Evolutionary conservation across 1,140 invertebrate genomes (phyloP).

Genomic region (Apolygus lucorum): DNA sequence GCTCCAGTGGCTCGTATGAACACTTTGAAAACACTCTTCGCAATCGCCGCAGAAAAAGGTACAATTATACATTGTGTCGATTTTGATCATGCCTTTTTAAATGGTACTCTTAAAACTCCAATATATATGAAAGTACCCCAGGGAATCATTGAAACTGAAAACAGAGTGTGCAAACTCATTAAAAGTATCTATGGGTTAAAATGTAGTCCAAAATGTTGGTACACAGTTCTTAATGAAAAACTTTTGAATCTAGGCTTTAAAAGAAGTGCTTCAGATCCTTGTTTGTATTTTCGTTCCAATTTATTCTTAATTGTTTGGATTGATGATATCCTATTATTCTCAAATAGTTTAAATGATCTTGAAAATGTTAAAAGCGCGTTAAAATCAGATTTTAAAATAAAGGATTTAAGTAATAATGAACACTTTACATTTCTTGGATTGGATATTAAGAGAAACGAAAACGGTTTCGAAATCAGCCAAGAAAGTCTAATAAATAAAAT

Average conservation of each 20-base stretch:
- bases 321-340: constrained; percentile 4
- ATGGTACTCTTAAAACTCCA: neutral
- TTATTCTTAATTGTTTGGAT: constrained; percentile 4
- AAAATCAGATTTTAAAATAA: neutral
- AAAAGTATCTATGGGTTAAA: neutral
- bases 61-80: too few species aligned
- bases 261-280: constrained; percentile 5
- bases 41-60: too few species aligned
- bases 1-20: neutral
- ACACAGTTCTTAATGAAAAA: neutral
- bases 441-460: constrained; percentile 1
- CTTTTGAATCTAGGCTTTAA: neutral
- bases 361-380: constrained; percentile 1
- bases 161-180: constrained; percentile 1
- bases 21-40: too few species aligned
- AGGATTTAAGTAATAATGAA: constrained; percentile 3
- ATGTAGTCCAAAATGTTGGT: constrained; percentile 1
- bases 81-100: too few species aligned
- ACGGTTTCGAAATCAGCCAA: constrained; percentile 11
- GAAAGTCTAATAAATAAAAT: constrained; percentile 12
- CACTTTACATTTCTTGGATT: constrained; percentile 5
- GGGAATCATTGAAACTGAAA: too few species aligned
- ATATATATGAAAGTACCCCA: neutral
- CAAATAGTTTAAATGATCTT: neutral
- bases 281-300: neutral